phyloP scores from a whole-genome alignment of 2,113 vertebrate genomes.

The Scartelaos histophorus region DNA sequence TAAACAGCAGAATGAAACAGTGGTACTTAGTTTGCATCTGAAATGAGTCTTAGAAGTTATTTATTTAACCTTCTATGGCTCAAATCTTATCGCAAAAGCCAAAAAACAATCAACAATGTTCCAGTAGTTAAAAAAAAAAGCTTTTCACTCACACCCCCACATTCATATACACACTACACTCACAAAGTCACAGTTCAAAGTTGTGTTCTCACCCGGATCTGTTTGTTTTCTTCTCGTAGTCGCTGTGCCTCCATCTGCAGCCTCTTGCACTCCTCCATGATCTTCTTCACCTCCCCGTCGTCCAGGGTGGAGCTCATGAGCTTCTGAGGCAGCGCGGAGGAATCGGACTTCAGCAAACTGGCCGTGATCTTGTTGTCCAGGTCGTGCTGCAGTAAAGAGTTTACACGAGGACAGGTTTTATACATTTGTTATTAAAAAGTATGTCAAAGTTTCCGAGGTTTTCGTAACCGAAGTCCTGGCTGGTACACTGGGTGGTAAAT shows the following conservation, averaged over 20 bases:
- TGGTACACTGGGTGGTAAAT: slow-evolving; percentile 10
- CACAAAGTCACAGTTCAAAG: too few relatives aligned
- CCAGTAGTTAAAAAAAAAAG: background rate
- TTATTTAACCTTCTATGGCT: too few relatives aligned
- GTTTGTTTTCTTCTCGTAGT: slow-evolving; percentile 97
- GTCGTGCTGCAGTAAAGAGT: slow-evolving; percentile 83
- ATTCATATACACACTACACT: too few relatives aligned
- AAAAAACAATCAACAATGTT: too few relatives aligned
- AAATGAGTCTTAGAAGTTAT: too few relatives aligned
- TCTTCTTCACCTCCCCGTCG: slow-evolving; percentile 91
- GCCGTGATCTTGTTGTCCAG: slow-evolving; percentile 94
- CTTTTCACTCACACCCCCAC: too few relatives aligned
- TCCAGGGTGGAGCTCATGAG: slow-evolving; percentile 88
- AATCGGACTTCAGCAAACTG: slow-evolving; percentile 91
- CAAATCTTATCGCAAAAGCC: too few relatives aligned
- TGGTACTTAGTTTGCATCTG: too few relatives aligned
- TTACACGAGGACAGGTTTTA: slow-evolving; percentile 24
- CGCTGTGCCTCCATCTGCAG: slow-evolving; percentile 95
- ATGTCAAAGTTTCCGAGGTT: slow-evolving; percentile 29
- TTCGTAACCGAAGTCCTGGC: slow-evolving; percentile 19
- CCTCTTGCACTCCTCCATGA: slow-evolving; percentile 96
- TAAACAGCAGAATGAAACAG: too few relatives aligned
- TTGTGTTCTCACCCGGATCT: slow-evolving; percentile 84
- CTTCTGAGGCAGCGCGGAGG: slow-evolving; percentile 84
- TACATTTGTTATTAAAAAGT: slow-evolving; percentile 19